Evolutionary conservation across 2,888 invertebrate species (phyloP).

Genomic region (Carterocephalus palaemon): DNA sequence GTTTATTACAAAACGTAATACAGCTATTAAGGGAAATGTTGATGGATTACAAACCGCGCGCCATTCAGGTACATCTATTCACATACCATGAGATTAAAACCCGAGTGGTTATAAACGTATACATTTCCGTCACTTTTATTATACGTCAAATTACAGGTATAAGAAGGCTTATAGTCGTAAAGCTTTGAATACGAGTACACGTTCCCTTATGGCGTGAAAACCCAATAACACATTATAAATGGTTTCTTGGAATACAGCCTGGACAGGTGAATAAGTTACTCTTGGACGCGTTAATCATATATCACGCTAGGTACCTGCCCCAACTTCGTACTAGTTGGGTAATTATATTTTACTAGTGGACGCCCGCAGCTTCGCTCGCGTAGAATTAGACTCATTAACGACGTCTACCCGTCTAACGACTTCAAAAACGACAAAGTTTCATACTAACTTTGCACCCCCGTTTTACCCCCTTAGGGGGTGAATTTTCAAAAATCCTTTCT

Average conservation of each 20-base stretch:
- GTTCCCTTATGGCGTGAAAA: constrained; percentile 11
- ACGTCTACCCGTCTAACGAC: too few relatives aligned
- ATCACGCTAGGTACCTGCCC: constrained; percentile 1
- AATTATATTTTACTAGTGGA: constrained; percentile 1
- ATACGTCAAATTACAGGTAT: constrained; percentile 17
- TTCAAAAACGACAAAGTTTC: too few relatives aligned
- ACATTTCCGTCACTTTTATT: constrained; percentile 13
- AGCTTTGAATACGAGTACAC: constrained; percentile 12
- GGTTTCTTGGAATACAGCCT: constrained; percentile 18
- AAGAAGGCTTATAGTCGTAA: not conserved
- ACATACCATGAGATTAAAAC: constrained; percentile 17
- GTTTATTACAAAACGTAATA: constrained; percentile 5
- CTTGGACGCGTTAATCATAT: constrained; percentile 18
- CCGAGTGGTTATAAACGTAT: constrained; percentile 3
- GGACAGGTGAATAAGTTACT: constrained; percentile 20
- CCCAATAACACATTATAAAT: constrained; percentile 26
- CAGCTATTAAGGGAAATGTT: constrained; percentile 13
- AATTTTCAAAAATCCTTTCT: too few relatives aligned
- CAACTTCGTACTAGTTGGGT: constrained; percentile 1
- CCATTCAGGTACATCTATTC: constrained; percentile 12
- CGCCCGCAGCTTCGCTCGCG: too few relatives aligned
- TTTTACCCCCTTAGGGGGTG: too few relatives aligned
- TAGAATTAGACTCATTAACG: too few relatives aligned
- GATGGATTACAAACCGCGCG: constrained; percentile 15
- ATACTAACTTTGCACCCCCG: too few relatives aligned